A percentile compares a stretch with the other conserved stretches of the same genome.
These are phyloP conservation scores for Papilio machaon DNA, from an alignment of 1,140 invertebrate species.

Conservation along the genomic window DNA sequence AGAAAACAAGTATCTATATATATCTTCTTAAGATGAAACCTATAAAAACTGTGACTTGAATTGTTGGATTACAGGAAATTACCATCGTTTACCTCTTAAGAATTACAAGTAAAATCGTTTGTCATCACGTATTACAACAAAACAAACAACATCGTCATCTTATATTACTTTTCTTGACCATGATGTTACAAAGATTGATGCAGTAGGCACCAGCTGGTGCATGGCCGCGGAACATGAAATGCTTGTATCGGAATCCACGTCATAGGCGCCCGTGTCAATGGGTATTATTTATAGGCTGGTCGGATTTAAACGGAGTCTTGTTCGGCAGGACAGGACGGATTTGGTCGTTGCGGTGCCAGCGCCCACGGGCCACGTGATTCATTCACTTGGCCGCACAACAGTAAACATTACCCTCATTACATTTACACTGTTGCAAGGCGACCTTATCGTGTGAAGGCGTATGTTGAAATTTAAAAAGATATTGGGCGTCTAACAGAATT, in stretches of 20 bases:
- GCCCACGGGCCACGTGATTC: slow-evolving; percentile 73
- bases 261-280: slow-evolving; percentile 58
- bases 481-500: slow-evolving; percentile 3
- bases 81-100: neutral
- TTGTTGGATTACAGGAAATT: neutral
- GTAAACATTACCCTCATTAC: slow-evolving; percentile 78
- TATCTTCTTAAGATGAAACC: neutral
- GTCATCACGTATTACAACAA: neutral
- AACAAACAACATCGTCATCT: neutral
- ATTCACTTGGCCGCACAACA: slow-evolving; percentile 68
- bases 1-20: neutral
- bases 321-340: slow-evolving; percentile 59
- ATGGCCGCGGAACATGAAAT: slow-evolving; percentile 42
- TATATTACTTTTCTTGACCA: neutral
- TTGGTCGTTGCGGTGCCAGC: slow-evolving; percentile 60
- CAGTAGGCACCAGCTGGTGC: neutral
- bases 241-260: slow-evolving; percentile 54
- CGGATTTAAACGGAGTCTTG: slow-evolving; percentile 57
- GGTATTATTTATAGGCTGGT: slow-evolving; percentile 68
- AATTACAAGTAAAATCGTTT: neutral
- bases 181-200: neutral
- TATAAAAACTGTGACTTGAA: too few species aligned
- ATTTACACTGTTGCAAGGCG: slow-evolving; percentile 56
- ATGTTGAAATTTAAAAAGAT: slow-evolving; percentile 32
- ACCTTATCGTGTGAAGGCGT: slow-evolving; percentile 44